These are phyloP conservation scores for Tenualosa thibaudeaui DNA, from an alignment of 2,797 vertebrate genomes.

Conservation along the genomic window DNA sequence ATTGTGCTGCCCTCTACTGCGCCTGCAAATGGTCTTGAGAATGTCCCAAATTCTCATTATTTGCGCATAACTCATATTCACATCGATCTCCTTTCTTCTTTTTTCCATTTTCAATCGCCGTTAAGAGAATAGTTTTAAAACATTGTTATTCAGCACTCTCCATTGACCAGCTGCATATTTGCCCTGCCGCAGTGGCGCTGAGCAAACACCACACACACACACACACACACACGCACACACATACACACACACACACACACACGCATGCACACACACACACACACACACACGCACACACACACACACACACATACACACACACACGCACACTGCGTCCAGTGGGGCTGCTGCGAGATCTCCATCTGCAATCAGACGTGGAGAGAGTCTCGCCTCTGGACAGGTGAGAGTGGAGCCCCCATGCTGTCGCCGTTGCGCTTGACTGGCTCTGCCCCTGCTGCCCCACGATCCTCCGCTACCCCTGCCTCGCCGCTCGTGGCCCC, in stretches of 20 bases:
- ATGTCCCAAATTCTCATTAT: background rate
- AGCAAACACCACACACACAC: conserved; percentile 29
- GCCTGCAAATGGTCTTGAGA: background rate
- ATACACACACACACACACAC: no score
- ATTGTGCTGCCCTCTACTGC: background rate
- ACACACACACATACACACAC: no score
- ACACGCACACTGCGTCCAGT: background rate
- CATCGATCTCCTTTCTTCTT: background rate
- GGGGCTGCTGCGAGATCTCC: background rate
- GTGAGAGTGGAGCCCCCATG: conserved; percentile 57
- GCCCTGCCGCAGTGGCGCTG: background rate
- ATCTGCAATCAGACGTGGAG: conserved; percentile 3
- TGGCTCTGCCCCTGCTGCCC: conserved; percentile 29
- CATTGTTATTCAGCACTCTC: conserved; percentile 54
- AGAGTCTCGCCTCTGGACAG: conserved; percentile 34
- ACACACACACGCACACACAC: no score
- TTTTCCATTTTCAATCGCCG: background rate
- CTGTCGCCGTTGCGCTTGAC: conserved; percentile 52
- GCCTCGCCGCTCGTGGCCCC: conserved; percentile 53
- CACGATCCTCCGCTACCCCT: background rate
- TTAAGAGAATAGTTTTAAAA: conserved; percentile 5
- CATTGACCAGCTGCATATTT: conserved; percentile 58
- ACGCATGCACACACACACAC: no score
- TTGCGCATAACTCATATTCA: conserved; percentile 3
- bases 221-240: background rate